Conservation (phyloP, 2,797 vertebrate species). For the Pelobates cultripes region DNA sequence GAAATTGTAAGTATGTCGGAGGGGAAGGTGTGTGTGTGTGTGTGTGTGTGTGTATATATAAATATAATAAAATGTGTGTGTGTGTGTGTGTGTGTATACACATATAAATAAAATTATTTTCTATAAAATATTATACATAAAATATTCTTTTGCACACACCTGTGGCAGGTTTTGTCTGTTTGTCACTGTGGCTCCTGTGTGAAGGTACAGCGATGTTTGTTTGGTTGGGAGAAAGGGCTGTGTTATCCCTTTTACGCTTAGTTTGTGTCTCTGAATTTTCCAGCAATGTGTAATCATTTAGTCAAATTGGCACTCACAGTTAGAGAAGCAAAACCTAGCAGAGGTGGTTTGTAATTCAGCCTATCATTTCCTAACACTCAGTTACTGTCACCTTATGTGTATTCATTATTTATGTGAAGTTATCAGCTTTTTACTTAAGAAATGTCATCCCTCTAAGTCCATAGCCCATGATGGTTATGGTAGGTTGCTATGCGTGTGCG, state of each 20-base stretch:
- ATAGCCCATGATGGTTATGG: too few relatives aligned
- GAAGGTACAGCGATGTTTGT: constrained; percentile 13
- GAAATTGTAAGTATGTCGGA: constrained; percentile 43
- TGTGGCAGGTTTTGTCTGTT: constrained; percentile 80
- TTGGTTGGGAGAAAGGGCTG: background rate
- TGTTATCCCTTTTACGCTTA: background rate
- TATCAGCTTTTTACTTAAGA: too few relatives aligned
- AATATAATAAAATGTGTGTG: constrained; percentile 49
- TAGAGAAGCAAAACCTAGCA: too few relatives aligned
- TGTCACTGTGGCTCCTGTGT: constrained; percentile 59
- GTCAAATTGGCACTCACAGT: too few relatives aligned
- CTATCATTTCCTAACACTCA: too few relatives aligned
- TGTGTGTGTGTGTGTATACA: constrained; percentile 60
- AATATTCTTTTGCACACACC: constrained; percentile 83
- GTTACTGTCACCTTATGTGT: too few relatives aligned
- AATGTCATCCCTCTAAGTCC: too few relatives aligned
- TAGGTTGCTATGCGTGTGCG: too few relatives aligned
- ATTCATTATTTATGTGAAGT: too few relatives aligned
- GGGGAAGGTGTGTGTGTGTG: constrained; percentile 67
- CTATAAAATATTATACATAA: constrained; percentile 81
- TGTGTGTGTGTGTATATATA: constrained; percentile 67
- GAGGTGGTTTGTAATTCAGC: too few relatives aligned
- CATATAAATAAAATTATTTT: constrained; percentile 67
- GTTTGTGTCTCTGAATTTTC: background rate
- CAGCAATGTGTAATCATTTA: background rate